Evolutionary conservation across 2,888 invertebrate genomes (phyloP).

Genomic region (Ectemnius cavifrons): DNA sequence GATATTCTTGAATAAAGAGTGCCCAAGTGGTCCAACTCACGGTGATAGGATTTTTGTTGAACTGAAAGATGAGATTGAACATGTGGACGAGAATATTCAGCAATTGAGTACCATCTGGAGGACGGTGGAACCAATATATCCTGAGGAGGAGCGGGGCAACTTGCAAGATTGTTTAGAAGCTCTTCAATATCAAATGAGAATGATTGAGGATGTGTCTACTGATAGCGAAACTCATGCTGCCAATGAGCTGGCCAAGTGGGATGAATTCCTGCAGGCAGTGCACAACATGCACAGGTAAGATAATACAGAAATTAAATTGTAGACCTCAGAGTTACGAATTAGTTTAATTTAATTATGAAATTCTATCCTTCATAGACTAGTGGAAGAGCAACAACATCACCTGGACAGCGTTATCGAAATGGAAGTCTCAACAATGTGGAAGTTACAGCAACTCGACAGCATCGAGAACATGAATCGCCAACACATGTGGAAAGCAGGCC

Average conservation of each 20-base stretch:
- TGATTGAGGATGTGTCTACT: constrained; percentile 84
- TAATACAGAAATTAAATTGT: constrained; percentile 52
- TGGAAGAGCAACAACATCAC: constrained; percentile 73
- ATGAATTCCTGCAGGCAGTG: constrained; percentile 84
- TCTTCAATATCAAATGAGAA: constrained; percentile 84
- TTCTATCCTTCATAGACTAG: constrained; percentile 51
- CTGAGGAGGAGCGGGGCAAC: constrained; percentile 78
- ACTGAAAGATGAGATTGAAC: constrained; percentile 83
- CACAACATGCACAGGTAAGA: constrained; percentile 81
- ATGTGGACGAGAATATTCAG: constrained; percentile 84
- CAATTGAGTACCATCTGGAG: constrained; percentile 82
- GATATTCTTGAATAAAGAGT: constrained; percentile 81
- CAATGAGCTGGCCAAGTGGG: constrained; percentile 84
- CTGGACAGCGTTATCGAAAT: constrained; percentile 81
- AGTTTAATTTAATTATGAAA: too few species aligned
- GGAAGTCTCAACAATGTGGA: constrained; percentile 84
- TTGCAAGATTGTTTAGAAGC: constrained; percentile 81
- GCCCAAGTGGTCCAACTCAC: constrained; percentile 61
- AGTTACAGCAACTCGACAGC: constrained; percentile 85
- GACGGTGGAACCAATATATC: constrained; percentile 66
- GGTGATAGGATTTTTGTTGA: constrained; percentile 79
- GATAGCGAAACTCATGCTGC: constrained; percentile 80
- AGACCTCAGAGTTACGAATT: too few species aligned
- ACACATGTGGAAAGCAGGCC: constrained; percentile 81
- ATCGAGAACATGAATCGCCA: constrained; percentile 84